Evolutionary conservation across 2,797 vertebrate species (phyloP).

Genomic region (Malacoctenus gilli): DNA sequence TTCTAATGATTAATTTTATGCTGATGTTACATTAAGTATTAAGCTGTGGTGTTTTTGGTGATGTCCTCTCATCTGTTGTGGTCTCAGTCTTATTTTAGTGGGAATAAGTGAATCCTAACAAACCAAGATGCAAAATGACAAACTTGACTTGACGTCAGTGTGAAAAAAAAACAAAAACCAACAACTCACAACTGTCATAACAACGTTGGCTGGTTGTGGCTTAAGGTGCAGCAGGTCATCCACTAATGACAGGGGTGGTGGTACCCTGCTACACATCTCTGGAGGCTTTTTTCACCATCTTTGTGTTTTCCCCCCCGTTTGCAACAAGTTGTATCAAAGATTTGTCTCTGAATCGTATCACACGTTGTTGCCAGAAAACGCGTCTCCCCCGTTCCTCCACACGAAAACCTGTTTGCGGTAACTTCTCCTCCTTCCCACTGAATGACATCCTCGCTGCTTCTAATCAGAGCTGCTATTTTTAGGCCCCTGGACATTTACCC

Average conservation of each 20-base stretch:
- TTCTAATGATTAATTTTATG: no score
- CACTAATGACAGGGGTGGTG: constrained; percentile 16
- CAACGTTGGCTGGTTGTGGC: constrained; percentile 14
- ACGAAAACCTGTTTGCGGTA: constrained; percentile 47
- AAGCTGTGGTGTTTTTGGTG: no score
- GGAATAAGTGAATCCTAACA: no score
- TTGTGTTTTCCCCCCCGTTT: not conserved
- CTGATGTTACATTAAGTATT: no score
- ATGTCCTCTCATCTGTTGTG: no score
- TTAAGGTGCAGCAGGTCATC: constrained; percentile 10
- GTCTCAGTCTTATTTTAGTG: no score
- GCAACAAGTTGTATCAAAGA: no score
- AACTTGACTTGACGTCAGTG: no score
- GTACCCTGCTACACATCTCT: constrained; percentile 15
- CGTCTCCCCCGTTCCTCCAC: constrained; percentile 43
- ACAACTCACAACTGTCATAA: no score
- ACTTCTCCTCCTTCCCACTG: constrained; percentile 52
- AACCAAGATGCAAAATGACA: no score
- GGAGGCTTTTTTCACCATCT: constrained; percentile 12
- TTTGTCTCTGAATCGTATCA: no score
- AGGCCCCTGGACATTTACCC: constrained; percentile 61
- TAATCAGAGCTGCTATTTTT: constrained; percentile 67
- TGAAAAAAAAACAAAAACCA: no score
- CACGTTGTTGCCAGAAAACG: constrained; percentile 36
- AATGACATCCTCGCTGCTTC: constrained; percentile 60